Conservation (phyloP, 2,888 invertebrate genomes). For the Acanthococcus lagerstroemiae region DNA sequence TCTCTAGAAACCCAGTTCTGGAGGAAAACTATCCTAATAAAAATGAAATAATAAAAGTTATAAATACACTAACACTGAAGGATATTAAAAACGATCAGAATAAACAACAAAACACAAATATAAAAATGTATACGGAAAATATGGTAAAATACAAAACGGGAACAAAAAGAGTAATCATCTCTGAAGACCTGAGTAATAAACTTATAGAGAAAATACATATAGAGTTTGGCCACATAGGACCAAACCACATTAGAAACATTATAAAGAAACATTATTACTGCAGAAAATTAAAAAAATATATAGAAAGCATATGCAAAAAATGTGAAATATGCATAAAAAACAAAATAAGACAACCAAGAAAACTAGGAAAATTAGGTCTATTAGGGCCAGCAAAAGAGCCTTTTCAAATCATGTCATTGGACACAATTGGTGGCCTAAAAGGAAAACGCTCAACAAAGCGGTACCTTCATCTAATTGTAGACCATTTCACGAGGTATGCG, state of each 20-base stretch:
- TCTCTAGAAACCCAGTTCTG: conserved; percentile 35
- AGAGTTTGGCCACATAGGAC: conserved; percentile 8
- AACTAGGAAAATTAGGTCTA: conserved; percentile 36
- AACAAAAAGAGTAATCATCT: neutral
- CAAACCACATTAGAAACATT: neutral
- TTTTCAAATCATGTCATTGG: conserved; percentile 38
- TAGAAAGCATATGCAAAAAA: conserved; percentile 32
- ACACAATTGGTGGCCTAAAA: conserved; percentile 39
- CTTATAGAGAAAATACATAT: neutral
- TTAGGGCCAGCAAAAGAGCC: conserved; percentile 38
- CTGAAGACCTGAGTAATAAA: neutral
- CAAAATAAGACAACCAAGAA: conserved; percentile 37
- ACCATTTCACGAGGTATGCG: conserved; percentile 38
- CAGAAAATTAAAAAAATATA: conserved; percentile 33
- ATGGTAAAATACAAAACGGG: too few species aligned
- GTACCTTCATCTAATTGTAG: conserved; percentile 38
- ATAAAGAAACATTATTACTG: neutral
- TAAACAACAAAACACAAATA: too few species aligned
- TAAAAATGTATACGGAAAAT: too few species aligned
- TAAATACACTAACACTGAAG: neutral
- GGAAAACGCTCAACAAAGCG: conserved; percentile 37
- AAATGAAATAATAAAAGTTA: neutral
- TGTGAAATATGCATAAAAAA: conserved; percentile 37
- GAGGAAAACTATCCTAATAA: conserved; percentile 29
- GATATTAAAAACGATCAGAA: too few species aligned